Base-by-base conservation (phyloP, 30 jellyfish, hydroid and myxozoan genomes). In the Sanderia malayensis region DNA sequence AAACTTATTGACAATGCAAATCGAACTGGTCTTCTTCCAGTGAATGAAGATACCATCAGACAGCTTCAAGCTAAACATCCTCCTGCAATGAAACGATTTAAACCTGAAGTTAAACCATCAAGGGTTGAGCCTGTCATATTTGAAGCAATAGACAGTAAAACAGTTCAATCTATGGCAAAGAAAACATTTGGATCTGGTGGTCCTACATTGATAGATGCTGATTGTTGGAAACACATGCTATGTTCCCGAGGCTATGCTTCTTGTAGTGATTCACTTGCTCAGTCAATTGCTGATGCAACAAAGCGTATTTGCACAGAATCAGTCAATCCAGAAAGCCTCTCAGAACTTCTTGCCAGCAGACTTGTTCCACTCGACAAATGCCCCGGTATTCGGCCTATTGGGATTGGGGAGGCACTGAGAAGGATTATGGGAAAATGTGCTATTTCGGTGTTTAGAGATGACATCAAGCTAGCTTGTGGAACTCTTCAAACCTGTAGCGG, bases 11-110 rank as follows among this genome's bases (percentile, higher is more conserved):
- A 41, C 55, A 41, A 41, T 41, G 55, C 55, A 41, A 41, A 41
- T 41, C 55, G 55, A 41, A 41, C 55, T 41, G 55, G 55, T 41
- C 55, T 41, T 41, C 55, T 41, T 41, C 55, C 55, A 41, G 55
- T 41, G 55, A 41, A 41, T 41, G 55, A 41, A 41, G 55, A 41
- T 41, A 41, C 55, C 55, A 41, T 41, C 55, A 41, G 15, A 15
- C 55, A 41, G 55, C 55, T 41, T 41, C 55, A 41, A 41, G 55
- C 55, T 8, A 41, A 41, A 15, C 55, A 41, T 41, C 55, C 55
- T 41, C 11, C 55, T 41, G 55, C 55, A 41, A 41, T 41, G 55
- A 41, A 41, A 41, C 55, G 55, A 41, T 41, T 41, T 41, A 41
- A 41, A 41, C 55, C 55, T 41, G 55, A 41, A 41, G 55, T 41